A percentile compares a stretch with the other conserved stretches of the same genome.
phyloP scores from a whole-genome alignment of 2,888 invertebrate species.

The Drosophila mettleri region DNA sequence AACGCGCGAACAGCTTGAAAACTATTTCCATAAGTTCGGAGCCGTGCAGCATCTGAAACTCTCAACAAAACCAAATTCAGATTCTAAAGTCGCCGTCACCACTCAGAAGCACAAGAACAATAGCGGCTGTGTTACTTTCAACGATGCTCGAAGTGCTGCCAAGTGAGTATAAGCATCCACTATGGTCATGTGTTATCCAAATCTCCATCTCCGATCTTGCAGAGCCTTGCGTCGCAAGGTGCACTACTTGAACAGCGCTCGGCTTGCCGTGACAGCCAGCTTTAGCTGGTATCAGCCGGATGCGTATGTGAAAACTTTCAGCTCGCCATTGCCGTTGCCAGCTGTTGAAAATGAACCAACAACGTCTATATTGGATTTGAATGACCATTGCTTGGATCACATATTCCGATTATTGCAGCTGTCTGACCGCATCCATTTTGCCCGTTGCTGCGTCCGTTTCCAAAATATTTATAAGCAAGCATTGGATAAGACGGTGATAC shows the following conservation, averaged over 20 bases:
- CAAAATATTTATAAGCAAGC: conserved; percentile 39
- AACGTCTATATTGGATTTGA: conserved; percentile 45
- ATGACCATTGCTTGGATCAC: conserved; percentile 66
- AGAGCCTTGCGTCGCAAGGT: conserved; percentile 27
- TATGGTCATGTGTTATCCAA: neutral
- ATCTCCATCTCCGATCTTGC: neutral
- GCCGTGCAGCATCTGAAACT: conserved; percentile 31
- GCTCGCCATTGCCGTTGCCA: neutral
- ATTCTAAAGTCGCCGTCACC: neutral
- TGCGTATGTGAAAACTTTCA: conserved; percentile 8
- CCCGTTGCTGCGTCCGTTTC: conserved; percentile 64
- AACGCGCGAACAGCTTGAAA: neutral
- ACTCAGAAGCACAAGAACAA: neutral
- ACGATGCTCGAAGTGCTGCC: conserved; percentile 40
- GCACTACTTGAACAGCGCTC: conserved; percentile 27
- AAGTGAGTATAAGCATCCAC: conserved; percentile 43
- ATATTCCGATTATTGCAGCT: conserved; percentile 37
- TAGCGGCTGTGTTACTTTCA: conserved; percentile 39
- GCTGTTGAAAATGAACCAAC: neutral
- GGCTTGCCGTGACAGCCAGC: conserved; percentile 48
- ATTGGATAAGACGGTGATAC: conserved; percentile 34
- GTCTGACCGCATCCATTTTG: conserved; percentile 64
- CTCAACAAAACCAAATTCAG: neutral
- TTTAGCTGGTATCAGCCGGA: conserved; percentile 69
- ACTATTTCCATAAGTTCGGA: conserved; percentile 45